Evolutionary conservation across 2,113 vertebrate genomes (phyloP).

Genomic region (Furnarius figulus): DNA sequence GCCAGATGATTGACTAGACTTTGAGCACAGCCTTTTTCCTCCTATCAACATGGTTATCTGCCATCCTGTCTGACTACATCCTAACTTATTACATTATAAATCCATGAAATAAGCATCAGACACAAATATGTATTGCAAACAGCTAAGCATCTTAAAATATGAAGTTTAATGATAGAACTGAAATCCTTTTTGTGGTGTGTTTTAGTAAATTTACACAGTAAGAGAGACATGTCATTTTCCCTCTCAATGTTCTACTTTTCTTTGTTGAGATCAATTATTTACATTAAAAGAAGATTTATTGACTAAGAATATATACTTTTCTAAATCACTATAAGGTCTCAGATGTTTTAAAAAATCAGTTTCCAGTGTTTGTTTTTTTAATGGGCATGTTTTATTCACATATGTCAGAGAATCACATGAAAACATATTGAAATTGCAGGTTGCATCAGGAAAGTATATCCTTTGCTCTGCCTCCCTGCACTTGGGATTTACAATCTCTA

Average conservation of each 20-base stretch:
- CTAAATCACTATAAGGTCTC: background rate
- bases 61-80: background rate
- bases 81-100: background rate
- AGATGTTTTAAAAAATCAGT: background rate
- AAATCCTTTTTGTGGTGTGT: background rate
- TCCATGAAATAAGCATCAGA: background rate
- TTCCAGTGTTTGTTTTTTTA: background rate
- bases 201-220: background rate
- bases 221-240: background rate
- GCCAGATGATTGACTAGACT: background rate
- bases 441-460: background rate
- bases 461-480: background rate
- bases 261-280: background rate
- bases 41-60: background rate
- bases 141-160: background rate
- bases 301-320: background rate
- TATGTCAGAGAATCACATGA: background rate
- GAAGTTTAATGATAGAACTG: background rate
- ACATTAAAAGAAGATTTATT: background rate
- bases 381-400: background rate
- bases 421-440: background rate
- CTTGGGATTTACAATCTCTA: background rate
- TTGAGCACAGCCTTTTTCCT: background rate
- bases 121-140: background rate
- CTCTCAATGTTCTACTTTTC: background rate